phyloP scores from a whole-genome alignment of 2,113 vertebrate species.

The Crocuta crocuta region DNA sequence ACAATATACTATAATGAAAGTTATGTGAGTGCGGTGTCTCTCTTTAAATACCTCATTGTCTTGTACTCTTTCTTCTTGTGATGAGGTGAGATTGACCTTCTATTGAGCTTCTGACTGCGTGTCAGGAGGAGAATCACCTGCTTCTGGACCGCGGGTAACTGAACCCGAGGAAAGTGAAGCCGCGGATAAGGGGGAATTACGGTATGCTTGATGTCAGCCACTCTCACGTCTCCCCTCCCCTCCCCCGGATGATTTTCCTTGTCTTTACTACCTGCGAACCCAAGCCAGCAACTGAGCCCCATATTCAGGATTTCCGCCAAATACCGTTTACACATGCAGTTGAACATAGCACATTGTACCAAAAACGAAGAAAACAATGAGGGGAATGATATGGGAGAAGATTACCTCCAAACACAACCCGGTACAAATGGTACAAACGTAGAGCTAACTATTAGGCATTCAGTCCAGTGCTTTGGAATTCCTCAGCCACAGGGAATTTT shows the following conservation, averaged over 20 bases:
- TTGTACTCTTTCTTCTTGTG: neutral
- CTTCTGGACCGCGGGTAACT: neutral
- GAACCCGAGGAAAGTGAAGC: neutral
- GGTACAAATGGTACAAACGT: neutral
- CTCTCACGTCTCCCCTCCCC: neutral
- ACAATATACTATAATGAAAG: neutral
- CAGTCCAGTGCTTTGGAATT: neutral
- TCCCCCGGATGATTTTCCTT: too few species aligned
- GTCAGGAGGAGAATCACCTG: neutral
- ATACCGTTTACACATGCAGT: neutral
- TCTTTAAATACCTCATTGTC: neutral
- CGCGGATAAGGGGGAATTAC: neutral
- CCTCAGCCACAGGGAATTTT: neutral
- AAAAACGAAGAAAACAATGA: neutral
- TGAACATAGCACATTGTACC: neutral
- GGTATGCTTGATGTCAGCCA: rapidly evolving
- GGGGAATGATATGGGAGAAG: too few species aligned
- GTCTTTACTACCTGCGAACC: neutral
- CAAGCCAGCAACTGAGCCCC: neutral
- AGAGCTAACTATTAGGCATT: rapidly evolving
- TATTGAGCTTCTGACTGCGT: neutral
- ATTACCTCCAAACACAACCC: neutral
- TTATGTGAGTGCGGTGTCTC: neutral
- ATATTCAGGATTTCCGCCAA: neutral
- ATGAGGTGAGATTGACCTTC: neutral